phyloP scores from a whole-genome alignment of 2,797 vertebrate genomes.

The Harpagifer antarcticus region DNA sequence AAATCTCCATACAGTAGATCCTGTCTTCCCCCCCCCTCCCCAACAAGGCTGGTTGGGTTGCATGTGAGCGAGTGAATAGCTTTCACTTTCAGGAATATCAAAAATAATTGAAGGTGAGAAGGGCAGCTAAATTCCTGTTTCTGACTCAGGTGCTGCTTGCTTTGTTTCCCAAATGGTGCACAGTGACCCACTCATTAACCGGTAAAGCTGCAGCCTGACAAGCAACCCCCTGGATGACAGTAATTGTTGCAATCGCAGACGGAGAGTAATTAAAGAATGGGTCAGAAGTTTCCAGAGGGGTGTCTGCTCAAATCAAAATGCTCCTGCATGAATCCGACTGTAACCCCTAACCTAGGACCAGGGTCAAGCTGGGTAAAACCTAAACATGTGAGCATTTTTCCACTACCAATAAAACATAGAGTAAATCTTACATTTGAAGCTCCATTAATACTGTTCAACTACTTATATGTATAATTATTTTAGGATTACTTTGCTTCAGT shows the following conservation, averaged over 20 bases:
- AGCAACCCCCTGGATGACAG: slow-evolving; percentile 77
- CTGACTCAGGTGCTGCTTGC: slow-evolving; percentile 62
- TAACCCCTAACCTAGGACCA: slow-evolving; percentile 49
- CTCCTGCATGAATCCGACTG: slow-evolving; percentile 40
- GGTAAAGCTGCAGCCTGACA: slow-evolving; percentile 77
- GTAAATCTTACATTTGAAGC: not conserved
- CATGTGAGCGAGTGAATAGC: slow-evolving; percentile 27
- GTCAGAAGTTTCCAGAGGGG: slow-evolving; percentile 79
- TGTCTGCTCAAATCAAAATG: slow-evolving; percentile 71
- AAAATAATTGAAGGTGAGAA: slow-evolving; percentile 50
- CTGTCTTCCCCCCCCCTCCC: slow-evolving; percentile 10
- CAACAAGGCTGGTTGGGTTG: slow-evolving; percentile 21
- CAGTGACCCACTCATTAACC: slow-evolving; percentile 79
- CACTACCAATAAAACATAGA: not conserved
- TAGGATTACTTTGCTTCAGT: not conserved
- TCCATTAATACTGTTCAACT: not conserved
- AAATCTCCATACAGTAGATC: slow-evolving; percentile 20
- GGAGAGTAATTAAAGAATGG: slow-evolving; percentile 73
- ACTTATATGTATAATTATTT: not conserved
- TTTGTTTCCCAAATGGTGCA: slow-evolving; percentile 73
- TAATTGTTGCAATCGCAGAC: slow-evolving; percentile 79
- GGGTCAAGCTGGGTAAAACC: slow-evolving; percentile 1
- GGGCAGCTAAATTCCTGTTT: slow-evolving; percentile 61
- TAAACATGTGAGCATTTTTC: not conserved
- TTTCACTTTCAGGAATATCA: slow-evolving; percentile 63